These are phyloP conservation scores for Euphonia xanthogaster DNA, from an alignment of 2,797 vertebrate genomes.

Conservation along the genomic window DNA sequence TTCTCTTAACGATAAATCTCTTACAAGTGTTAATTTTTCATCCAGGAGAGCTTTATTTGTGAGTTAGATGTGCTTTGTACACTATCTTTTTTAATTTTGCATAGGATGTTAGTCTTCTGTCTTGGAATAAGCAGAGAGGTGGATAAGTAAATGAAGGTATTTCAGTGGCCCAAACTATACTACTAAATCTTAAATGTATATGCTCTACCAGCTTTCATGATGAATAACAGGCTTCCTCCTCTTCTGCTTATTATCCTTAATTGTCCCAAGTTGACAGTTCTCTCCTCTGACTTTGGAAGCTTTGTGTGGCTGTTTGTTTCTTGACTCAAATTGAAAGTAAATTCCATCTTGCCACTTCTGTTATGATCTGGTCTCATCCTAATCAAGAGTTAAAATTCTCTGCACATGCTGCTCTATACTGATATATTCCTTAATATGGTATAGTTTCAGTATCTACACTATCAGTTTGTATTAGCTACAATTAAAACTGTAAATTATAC, in stretches of 20 bases:
- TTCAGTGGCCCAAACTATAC: background rate
- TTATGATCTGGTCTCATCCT: background rate
- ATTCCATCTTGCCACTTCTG: background rate
- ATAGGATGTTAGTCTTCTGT: background rate
- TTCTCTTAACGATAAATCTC: background rate
- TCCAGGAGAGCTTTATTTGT: background rate
- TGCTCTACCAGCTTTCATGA: background rate
- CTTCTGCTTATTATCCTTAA: background rate
- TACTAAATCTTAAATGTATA: background rate
- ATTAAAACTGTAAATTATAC: background rate
- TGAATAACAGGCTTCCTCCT: background rate
- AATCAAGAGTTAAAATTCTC: background rate
- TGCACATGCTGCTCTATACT: background rate
- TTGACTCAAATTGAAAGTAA: background rate
- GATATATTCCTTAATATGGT: background rate
- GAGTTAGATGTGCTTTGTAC: background rate
- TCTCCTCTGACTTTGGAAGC: background rate
- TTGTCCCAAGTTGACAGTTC: background rate
- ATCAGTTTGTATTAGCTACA: background rate
- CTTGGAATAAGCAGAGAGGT: background rate
- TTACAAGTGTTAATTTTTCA: background rate
- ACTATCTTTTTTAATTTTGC: background rate
- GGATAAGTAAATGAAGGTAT: background rate
- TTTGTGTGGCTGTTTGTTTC: background rate
- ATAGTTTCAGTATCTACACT: background rate